Evolutionary conservation across 1,140 invertebrate species (phyloP).

Genomic region (Onthophagus taurus): DNA sequence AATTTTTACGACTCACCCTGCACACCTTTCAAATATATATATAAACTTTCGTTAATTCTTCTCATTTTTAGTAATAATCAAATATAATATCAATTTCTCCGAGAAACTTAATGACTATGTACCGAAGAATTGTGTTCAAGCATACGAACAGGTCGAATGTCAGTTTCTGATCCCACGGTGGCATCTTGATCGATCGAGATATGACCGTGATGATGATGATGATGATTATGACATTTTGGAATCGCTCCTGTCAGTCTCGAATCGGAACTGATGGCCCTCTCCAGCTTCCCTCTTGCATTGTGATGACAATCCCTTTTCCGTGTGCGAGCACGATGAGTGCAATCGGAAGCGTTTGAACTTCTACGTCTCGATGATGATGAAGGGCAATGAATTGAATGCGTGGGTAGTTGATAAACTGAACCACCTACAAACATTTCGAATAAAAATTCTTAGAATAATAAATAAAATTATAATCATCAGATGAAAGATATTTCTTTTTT

Average conservation of each 20-base stretch:
- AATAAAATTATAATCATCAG: too few relatives aligned
- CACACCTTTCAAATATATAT: too few relatives aligned
- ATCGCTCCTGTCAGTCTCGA: slow-evolving; percentile 31
- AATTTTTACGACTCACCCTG: too few relatives aligned
- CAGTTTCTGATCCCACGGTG: too few relatives aligned
- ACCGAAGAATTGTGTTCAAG: too few relatives aligned
- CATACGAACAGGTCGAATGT: too few relatives aligned
- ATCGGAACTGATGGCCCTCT: slow-evolving; percentile 34
- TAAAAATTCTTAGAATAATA: background rate
- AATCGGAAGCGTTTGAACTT: slow-evolving; percentile 37
- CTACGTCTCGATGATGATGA: slow-evolving; percentile 20
- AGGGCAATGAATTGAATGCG: slow-evolving; percentile 14
- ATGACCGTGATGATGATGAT: slow-evolving; percentile 16
- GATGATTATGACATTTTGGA: slow-evolving; percentile 29
- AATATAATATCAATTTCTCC: too few relatives aligned
- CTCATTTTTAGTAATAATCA: too few relatives aligned
- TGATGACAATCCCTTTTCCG: slow-evolving; percentile 26
- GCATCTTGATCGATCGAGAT: too few relatives aligned
- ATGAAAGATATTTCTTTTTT: too few relatives aligned
- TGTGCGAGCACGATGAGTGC: slow-evolving; percentile 27
- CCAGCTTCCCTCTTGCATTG: slow-evolving; percentile 24
- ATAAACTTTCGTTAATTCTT: too few relatives aligned
- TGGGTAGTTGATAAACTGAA: slow-evolving; percentile 25
- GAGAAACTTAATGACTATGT: too few relatives aligned
- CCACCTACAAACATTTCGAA: slow-evolving; percentile 13